These are phyloP conservation scores for Eublepharis macularius DNA, from an alignment of 2,113 vertebrate genomes.

Conservation along the genomic window DNA sequence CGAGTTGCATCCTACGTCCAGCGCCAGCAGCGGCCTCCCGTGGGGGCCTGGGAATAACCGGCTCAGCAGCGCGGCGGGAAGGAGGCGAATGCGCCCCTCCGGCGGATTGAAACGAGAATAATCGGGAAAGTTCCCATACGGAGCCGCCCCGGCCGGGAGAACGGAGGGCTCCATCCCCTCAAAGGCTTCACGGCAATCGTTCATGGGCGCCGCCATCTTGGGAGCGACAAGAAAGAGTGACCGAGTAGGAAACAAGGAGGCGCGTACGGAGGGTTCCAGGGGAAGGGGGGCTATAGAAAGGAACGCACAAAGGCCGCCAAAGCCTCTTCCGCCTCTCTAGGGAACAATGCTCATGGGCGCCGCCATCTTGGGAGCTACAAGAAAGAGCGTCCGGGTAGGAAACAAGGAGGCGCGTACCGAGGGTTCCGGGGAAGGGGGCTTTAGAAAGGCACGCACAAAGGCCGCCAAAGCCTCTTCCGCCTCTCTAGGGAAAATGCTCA, in stretches of 20 bases:
- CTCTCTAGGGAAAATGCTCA: too few species aligned
- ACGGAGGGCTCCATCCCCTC: fast-evolving
- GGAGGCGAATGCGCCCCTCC: constrained; percentile 81
- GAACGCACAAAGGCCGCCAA: too few species aligned
- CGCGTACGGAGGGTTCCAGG: fast-evolving
- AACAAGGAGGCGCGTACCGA: too few species aligned
- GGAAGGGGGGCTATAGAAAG: fast-evolving
- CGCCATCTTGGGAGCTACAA: too few species aligned
- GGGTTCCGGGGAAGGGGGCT: too few species aligned
- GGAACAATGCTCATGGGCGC: too few species aligned
- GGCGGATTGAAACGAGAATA: constrained; percentile 93
- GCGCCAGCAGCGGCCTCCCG: constrained; percentile 72
- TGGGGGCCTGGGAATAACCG: constrained; percentile 68
- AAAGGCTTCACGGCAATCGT: fast-evolving
- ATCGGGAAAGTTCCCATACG: constrained; percentile 89
- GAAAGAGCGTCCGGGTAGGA: too few species aligned
- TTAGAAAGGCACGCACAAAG: too few species aligned
- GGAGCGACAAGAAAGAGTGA: fast-evolving
- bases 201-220: constrained; percentile 62
- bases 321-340: too few species aligned
- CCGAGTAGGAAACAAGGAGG: not conserved
- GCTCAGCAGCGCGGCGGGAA: constrained; percentile 79
- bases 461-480: too few species aligned
- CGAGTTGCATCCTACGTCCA: constrained; percentile 95
- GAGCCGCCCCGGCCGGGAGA: constrained; percentile 84